phyloP scores from a whole-genome alignment of 1,140 invertebrate species.

The Sweltsa coloradensis region DNA sequence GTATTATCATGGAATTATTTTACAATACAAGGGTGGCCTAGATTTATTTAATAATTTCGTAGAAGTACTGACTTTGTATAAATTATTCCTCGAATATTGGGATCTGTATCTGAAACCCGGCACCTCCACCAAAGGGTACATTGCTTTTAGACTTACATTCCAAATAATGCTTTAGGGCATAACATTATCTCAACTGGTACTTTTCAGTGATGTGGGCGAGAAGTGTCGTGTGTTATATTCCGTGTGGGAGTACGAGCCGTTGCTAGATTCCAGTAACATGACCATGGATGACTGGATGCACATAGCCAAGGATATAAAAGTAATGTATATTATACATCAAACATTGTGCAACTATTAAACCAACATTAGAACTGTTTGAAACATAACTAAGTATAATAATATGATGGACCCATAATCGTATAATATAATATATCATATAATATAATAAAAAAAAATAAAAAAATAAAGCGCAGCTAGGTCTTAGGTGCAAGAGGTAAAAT shows the following conservation, averaged over 20 bases:
- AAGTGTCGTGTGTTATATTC: conserved; percentile 57
- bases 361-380: neutral
- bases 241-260: conserved; percentile 74
- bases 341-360: neutral
- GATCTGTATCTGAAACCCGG: too few species aligned
- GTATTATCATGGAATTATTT: too few species aligned
- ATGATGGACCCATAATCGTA: too few species aligned
- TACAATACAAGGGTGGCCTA: too few species aligned
- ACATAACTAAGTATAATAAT: neutral
- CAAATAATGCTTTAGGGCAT: too few species aligned
- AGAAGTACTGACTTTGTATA: too few species aligned
- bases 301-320: conserved; percentile 77
- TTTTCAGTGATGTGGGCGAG: conserved; percentile 23
- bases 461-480: neutral
- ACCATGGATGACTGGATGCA: conserved; percentile 78
- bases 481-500: neutral
- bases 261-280: conserved; percentile 92
- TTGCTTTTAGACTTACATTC: too few species aligned
- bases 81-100: too few species aligned
- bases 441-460: neutral
- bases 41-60: too few species aligned
- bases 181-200: too few species aligned
- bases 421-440: too few species aligned
- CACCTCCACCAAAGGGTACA: too few species aligned
- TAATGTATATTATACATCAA: neutral